Percentiles rank a stretch among this genome's conserved stretches.
These are phyloP conservation scores for Trichogramma evanescens DNA, from an alignment of 2,888 invertebrate genomes.

Conservation along the genomic window DNA sequence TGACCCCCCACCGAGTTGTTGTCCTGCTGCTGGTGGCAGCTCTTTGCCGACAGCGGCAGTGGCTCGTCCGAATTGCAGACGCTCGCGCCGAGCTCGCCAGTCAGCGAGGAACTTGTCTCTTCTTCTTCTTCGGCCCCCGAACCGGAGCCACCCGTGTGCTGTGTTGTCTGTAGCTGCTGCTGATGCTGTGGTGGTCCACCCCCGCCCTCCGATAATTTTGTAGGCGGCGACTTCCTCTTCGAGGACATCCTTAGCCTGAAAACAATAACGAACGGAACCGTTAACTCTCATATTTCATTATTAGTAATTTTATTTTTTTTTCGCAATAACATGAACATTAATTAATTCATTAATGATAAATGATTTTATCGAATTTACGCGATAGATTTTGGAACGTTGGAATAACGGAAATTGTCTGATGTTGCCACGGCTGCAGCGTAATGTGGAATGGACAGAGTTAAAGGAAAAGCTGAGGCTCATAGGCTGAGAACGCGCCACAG, in stretches of 20 bases:
- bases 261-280: conserved; percentile 18
- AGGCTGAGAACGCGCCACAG: too few relatives aligned
- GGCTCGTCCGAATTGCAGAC: conserved; percentile 41
- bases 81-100: conserved; percentile 30
- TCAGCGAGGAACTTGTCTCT: conserved; percentile 50
- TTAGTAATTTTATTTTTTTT: neutral
- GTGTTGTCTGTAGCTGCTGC: conserved; percentile 49
- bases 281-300: neutral
- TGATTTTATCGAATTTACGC: too few relatives aligned
- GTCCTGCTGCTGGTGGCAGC: conserved; percentile 31
- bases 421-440: neutral
- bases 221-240: conserved; percentile 93
- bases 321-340: neutral
- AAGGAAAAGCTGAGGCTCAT: too few relatives aligned
- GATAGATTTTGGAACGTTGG: too few relatives aligned
- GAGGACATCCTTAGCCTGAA: conserved; percentile 87
- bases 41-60: conserved; percentile 24
- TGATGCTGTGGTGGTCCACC: conserved; percentile 32
- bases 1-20: conserved; percentile 28
- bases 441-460: neutral
- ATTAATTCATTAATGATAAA: too few relatives aligned
- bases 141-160: conserved; percentile 32
- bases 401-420: conserved; percentile 12
- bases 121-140: conserved; percentile 47
- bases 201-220: conserved; percentile 79